Evolutionary conservation across 2,797 vertebrate species (phyloP), one percentile per base, ranked within the genome.

Genomic region (Linurgus olivaceus): DNA sequence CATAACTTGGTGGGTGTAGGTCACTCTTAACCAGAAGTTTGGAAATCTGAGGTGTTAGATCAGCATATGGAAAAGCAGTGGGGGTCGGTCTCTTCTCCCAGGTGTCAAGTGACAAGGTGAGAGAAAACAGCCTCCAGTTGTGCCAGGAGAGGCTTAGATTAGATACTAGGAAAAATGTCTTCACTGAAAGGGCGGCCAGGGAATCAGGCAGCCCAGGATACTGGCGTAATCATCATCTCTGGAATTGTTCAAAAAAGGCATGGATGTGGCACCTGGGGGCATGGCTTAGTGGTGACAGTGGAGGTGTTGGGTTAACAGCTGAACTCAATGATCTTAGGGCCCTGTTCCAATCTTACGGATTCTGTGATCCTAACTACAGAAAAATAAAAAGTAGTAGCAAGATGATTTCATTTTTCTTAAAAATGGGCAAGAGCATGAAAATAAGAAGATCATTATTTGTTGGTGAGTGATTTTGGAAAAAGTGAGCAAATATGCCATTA

Each of bases 11-110:
- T 86, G 42, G 6, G 4, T 35, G 8, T 35, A 28, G 7, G 31
- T 71, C 26, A 35, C 31, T 26, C 17, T 62, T 14, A 42, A 55
- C 8, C 31, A 70, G 65, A n/a, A 37, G 21, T 6, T 31, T 78
- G 65, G 48, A 65, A 78, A 55, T 26, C 21, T 42, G 57, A 35
- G 9, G 8, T 55, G 14, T 48, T 15, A 11, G 9, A 26, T 37
- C 21, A 35, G 18, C 0, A 0, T 9, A 26, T 42, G 35, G 42
- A 70, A 62, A 62, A 48, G 29, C 31, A 0, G 0, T 10, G 9
- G 17, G 33, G 1, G 2, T 70, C 0, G 0, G 11, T 35, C 17
- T 55, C 55, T 55, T 62, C 37, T 62, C 31, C 40, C 25, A 20
- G 25, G 25, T 38, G 28, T 38, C 17, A 59, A 38, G 17, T 19